phyloP scores from a whole-genome alignment of 2,888 invertebrate genomes.

The Deroplatys truncata region DNA sequence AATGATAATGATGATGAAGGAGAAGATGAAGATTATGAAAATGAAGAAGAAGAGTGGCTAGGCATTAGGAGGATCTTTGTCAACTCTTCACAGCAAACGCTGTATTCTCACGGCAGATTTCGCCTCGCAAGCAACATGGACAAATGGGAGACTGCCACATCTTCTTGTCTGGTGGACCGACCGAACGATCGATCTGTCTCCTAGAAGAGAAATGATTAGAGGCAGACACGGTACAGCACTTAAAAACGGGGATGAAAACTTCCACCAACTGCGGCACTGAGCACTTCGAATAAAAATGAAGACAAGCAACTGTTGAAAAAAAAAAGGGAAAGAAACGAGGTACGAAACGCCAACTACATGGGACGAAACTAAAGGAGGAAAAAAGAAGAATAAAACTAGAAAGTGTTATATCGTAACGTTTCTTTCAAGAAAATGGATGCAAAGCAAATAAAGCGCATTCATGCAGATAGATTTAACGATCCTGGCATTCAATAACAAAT shows the following conservation, averaged over 20 bases:
- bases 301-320: not conserved
- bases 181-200: not conserved
- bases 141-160: not conserved
- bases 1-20: too few relatives aligned
- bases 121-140: not conserved
- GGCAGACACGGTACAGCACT: not conserved
- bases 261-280: not conserved
- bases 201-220: not conserved
- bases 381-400: too few relatives aligned
- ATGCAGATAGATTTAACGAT: too few relatives aligned
- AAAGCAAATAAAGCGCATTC: too few relatives aligned
- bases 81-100: too few relatives aligned
- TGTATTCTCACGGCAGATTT: not conserved
- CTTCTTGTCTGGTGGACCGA: not conserved
- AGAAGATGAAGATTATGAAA: too few relatives aligned
- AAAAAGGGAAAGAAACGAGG: not conserved
- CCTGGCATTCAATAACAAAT: too few relatives aligned
- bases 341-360: not conserved
- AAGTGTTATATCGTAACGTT: too few relatives aligned
- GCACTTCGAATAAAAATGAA: not conserved
- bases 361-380: too few relatives aligned
- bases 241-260: not conserved
- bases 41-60: too few relatives aligned
- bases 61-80: too few relatives aligned
- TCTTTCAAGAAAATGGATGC: too few relatives aligned